Conservation (phyloP, 2,113 vertebrate species). For the Psittacara wagleri region DNA sequence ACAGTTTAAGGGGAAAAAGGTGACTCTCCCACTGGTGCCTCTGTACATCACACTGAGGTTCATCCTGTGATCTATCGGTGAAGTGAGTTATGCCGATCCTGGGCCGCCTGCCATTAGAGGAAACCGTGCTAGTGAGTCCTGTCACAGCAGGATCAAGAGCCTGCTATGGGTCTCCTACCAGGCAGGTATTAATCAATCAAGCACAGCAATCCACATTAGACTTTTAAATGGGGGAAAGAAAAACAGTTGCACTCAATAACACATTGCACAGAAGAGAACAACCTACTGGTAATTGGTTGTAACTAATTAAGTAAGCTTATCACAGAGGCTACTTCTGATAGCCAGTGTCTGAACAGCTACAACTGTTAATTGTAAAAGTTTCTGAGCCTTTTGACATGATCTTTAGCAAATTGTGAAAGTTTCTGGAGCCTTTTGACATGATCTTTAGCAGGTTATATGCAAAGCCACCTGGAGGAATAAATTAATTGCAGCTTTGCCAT, state of each 20-base stretch:
- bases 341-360: background rate
- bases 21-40: background rate
- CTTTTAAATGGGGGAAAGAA: background rate
- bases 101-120: background rate
- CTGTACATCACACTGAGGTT: background rate
- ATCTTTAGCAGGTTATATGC: background rate
- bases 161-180: background rate
- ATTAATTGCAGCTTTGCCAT: background rate
- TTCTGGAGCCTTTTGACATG: slow-evolving; percentile 22
- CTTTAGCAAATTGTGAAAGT: slow-evolving; percentile 35
- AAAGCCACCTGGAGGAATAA: slow-evolving; percentile 5
- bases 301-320: slow-evolving; percentile 35
- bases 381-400: slow-evolving; percentile 17
- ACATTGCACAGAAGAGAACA: background rate
- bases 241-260: background rate
- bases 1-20: background rate
- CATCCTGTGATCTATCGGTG: background rate
- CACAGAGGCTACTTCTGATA: slow-evolving; percentile 1
- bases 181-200: slow-evolving; percentile 5
- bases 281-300: background rate
- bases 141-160: background rate
- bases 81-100: background rate
- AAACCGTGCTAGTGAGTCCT: background rate
- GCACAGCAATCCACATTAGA: background rate
- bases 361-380: slow-evolving; percentile 39